A percentile compares a stretch with the other conserved stretches of the same genome.
Conservation (phyloP, 2,888 invertebrate species). For the Fabriciana adippe region DNA sequence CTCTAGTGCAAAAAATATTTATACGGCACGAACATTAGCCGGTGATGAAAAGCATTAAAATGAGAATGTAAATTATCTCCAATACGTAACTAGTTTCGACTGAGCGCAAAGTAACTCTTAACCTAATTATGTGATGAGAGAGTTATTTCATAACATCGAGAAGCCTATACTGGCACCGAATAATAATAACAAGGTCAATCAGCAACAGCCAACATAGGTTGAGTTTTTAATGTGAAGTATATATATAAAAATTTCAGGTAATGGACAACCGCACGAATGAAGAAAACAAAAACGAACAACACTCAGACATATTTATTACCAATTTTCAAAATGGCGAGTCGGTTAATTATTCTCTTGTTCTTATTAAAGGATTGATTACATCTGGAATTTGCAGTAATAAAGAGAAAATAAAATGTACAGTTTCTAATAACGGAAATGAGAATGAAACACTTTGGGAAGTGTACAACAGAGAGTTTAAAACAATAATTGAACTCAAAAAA, state of each 20-base stretch:
- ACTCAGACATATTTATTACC: constrained; percentile 74
- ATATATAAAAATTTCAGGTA: constrained; percentile 67
- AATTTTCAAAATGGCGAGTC: constrained; percentile 85
- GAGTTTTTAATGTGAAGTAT: constrained; percentile 37
- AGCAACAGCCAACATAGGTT: constrained; percentile 21
- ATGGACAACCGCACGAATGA: constrained; percentile 76
- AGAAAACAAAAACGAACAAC: constrained; percentile 71
- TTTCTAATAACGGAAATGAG: constrained; percentile 66
- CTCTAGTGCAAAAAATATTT: constrained; percentile 43
- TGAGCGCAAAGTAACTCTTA: constrained; percentile 38
- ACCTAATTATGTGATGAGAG: constrained; percentile 45
- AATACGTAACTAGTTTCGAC: constrained; percentile 9
- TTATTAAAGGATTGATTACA: constrained; percentile 83
- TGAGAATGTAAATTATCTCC: constrained; percentile 17
- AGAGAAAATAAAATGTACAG: constrained; percentile 68
- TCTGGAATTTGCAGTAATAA: constrained; percentile 68
- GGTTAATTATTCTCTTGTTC: constrained; percentile 82
- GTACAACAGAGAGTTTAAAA: constrained; percentile 86
- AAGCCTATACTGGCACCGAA: constrained; percentile 34
- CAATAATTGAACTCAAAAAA: constrained; percentile 83
- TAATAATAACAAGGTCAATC: constrained; percentile 36
- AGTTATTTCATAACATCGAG: constrained; percentile 37
- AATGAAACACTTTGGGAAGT: constrained; percentile 83
- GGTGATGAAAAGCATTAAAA: constrained; percentile 10
- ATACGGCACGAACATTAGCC: neutral